A percentile compares a stretch with the other conserved stretches of the same genome.
phyloP scores from a whole-genome alignment of 2,113 vertebrate genomes.

The Calidris pugnax region DNA sequence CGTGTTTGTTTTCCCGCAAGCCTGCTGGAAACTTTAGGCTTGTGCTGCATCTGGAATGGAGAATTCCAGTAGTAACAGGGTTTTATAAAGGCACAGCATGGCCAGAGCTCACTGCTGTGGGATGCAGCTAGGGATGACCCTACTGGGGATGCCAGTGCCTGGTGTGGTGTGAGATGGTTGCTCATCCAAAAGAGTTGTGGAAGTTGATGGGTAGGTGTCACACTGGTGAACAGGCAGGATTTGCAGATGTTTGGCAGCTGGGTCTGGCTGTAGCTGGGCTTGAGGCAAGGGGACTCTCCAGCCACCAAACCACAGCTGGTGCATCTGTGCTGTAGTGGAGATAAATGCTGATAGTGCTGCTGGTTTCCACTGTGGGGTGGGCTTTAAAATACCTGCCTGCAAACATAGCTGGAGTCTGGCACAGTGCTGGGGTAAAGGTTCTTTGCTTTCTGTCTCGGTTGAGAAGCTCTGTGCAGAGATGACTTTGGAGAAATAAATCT shows the following conservation, averaged over 20 bases:
- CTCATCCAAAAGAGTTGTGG: not conserved
- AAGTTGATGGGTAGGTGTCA: not conserved
- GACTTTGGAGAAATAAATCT: not conserved
- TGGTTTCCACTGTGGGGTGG: not conserved
- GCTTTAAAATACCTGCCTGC: not conserved
- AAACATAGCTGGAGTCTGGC: not conserved
- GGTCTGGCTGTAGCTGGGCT: not conserved
- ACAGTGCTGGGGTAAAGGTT: not conserved
- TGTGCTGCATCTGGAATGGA: not conserved
- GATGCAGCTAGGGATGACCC: not conserved
- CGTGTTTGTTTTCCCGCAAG: not conserved
- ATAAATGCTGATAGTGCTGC: not conserved
- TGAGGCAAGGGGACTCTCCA: not conserved
- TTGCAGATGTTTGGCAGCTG: not conserved
- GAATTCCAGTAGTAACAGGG: not conserved
- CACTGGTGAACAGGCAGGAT: rapidly evolving
- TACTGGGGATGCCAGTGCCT: not conserved
- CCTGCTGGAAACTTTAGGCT: not conserved
- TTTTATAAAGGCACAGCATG: not conserved
- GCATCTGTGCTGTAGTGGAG: not conserved
- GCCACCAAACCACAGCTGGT: not conserved
- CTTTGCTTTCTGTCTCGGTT: not conserved
- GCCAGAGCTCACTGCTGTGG: not conserved
- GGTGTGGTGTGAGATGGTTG: not conserved
- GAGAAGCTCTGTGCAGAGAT: not conserved